Base-by-base conservation (phyloP, 30 jellyfish, hydroid and myxozoan species). In the Chironex yamaguchii region DNA sequence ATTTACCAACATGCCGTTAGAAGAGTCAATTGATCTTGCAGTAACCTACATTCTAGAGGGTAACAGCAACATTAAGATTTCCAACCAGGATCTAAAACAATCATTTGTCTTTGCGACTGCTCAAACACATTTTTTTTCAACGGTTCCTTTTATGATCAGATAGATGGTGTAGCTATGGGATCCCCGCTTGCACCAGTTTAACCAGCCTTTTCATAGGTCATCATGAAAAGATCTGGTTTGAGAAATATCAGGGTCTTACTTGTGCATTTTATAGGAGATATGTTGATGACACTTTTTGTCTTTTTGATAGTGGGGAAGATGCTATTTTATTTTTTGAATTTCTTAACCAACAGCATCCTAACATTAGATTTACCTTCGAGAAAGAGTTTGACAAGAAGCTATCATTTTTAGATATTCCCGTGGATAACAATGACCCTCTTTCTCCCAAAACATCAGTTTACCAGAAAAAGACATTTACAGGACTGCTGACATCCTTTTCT, bases 191-290 rank as follows among this genome's bases (percentile, higher is more conserved):
- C n/a, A n/a, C n/a, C n/a, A n/a, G n/a, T n/a, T n/a, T 64, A 64
- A 50, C 78, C 30, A 64, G 30, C 30, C 62, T 64, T n/a, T 64
- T 64, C 62, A 28, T 64, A 4, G 78, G 78, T n/a, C 78, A 64
- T 28, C 78, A 64, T 20, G 78, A 64, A 64, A 64, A 64, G 9
- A 28, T 28, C 2, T 64, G 78, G 78, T 17, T 64, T 64, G 30
- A 64, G 20, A 64, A 28, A 0, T 64, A 64, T 28, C 48, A 64
- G 30, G 78, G 78, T 28, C 78, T 50, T 64, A n/a, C 78, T 0
- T n/a, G n/a, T n/a, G n/a, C n/a, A n/a, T 42, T 42, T 17, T 42
- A 42, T 42, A 9, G 58, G 13, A 42, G 58, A 42, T 9, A 42
- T 42, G 58, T 42, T 42, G 58, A 42, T 17, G 58, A 42, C 58